Percentiles rank a stretch among this genome's conserved stretches.
Evolutionary conservation across 1,140 invertebrate species (phyloP).

Genomic region (Heliconius melpomene): DNA sequence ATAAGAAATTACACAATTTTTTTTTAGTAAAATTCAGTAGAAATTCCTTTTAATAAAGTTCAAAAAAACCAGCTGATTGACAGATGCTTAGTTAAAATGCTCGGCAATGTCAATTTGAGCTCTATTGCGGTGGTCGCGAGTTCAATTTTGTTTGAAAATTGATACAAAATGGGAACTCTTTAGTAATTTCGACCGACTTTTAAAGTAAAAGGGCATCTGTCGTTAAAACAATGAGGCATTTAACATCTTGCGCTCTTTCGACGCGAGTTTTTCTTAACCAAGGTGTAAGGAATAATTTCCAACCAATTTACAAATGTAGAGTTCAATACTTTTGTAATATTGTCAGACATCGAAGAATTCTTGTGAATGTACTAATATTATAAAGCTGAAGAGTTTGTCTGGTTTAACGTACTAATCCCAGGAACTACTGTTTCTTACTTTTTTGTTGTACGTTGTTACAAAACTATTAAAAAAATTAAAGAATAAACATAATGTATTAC

Average conservation of each 20-base stretch:
- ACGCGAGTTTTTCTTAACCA: constrained; percentile 1
- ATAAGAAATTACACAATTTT: neutral
- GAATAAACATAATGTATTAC: too few relatives aligned
- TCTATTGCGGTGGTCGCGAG: neutral
- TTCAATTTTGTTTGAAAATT: neutral
- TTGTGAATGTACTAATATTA: too few relatives aligned
- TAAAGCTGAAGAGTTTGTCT: too few relatives aligned
- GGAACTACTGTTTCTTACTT: too few relatives aligned
- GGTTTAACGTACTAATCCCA: too few relatives aligned
- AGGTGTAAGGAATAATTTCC: constrained; percentile 2
- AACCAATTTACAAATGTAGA: neutral
- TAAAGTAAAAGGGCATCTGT: neutral
- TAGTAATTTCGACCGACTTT: neutral
- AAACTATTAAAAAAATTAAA: too few relatives aligned
- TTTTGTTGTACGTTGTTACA: too few relatives aligned
- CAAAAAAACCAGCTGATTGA: constrained; percentile 6
- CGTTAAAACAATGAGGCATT: constrained; percentile 1
- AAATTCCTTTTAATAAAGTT: neutral
- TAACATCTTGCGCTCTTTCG: neutral
- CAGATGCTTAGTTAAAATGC: neutral
- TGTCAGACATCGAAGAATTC: neutral
- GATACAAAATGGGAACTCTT: neutral
- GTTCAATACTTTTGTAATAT: neutral
- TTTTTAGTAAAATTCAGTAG: neutral
- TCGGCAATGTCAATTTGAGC: neutral